Conservation (phyloP, 2,888 invertebrate species). For the Geophilus truncorum region DNA sequence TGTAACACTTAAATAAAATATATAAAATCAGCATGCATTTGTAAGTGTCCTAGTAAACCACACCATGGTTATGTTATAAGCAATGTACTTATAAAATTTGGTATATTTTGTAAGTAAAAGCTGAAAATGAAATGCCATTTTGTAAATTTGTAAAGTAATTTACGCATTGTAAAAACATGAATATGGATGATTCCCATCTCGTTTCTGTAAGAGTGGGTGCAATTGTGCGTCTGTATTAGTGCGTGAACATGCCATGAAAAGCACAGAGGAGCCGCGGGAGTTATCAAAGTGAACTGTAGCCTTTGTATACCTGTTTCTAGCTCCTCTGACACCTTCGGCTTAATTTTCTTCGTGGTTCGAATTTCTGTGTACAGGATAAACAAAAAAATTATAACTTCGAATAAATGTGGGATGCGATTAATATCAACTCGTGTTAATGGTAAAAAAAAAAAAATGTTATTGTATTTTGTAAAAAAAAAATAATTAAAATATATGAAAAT, state of each 20-base stretch:
- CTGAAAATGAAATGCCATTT: no score
- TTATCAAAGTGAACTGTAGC: background rate
- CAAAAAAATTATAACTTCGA: background rate
- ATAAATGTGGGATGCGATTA: background rate
- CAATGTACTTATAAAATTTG: background rate
- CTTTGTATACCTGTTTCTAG: constrained; percentile 25
- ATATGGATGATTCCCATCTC: background rate
- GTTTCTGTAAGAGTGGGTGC: background rate
- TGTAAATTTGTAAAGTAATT: background rate
- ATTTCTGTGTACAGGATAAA: constrained; percentile 6
- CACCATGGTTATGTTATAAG: no score
- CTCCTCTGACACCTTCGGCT: constrained; percentile 25
- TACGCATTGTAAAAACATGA: background rate
- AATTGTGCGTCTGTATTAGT: background rate
- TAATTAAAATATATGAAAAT: no score
- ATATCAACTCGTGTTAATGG: background rate
- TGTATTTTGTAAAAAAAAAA: no score
- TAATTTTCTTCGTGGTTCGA: constrained; percentile 23
- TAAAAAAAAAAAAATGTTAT: no score
- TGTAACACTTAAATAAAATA: no score
- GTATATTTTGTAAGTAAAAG: no score
- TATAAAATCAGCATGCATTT: no score
- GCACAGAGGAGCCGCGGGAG: background rate
- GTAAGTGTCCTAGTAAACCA: no score
- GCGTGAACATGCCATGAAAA: background rate